These are phyloP conservation scores for Andrena haemorrhoa DNA, from an alignment of 2,888 invertebrate species.

Conservation along the genomic window DNA sequence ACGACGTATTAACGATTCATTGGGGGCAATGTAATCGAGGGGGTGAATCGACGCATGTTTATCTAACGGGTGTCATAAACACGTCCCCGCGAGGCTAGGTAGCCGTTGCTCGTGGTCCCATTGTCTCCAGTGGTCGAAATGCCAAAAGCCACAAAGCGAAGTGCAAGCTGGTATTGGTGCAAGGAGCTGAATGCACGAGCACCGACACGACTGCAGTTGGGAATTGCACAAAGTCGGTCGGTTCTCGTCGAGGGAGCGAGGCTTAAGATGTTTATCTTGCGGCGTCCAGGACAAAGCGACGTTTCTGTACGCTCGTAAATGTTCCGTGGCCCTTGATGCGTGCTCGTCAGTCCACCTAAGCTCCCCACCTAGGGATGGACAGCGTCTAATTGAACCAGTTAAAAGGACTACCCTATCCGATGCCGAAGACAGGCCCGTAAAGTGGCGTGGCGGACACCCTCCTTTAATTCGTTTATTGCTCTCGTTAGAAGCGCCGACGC, in stretches of 20 bases:
- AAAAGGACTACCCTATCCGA: conserved; percentile 72
- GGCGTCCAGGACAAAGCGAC: conserved; percentile 60
- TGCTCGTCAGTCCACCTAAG: conserved; percentile 57
- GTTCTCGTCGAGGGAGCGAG: conserved; percentile 11
- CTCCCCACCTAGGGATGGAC: conserved; percentile 63
- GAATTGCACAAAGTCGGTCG: conserved; percentile 64
- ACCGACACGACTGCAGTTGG: conserved; percentile 47
- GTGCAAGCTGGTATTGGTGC: conserved; percentile 39
- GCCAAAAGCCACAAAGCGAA: conserved; percentile 77
- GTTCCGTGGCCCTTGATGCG: conserved; percentile 36
- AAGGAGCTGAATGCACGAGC: conserved; percentile 25
- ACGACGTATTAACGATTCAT: conserved; percentile 69
- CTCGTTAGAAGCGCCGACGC: conserved; percentile 65
- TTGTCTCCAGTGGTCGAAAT: conserved; percentile 79
- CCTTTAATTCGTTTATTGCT: conserved; percentile 75
- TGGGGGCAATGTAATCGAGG: conserved; percentile 71
- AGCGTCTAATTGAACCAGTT: conserved; percentile 75
- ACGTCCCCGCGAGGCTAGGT: conserved; percentile 70
- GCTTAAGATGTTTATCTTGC: conserved; percentile 79
- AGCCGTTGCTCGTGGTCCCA: conserved; percentile 64
- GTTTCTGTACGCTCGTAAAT: conserved; percentile 42
- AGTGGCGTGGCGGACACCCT: conserved; percentile 65
- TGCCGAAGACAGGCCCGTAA: conserved; percentile 56
- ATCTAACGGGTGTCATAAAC: conserved; percentile 83
- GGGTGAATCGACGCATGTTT: conserved; percentile 76